Base-by-base conservation (phyloP, 30 jellyfish, hydroid and myxozoan species). In the Aurelia coerulea region DNA sequence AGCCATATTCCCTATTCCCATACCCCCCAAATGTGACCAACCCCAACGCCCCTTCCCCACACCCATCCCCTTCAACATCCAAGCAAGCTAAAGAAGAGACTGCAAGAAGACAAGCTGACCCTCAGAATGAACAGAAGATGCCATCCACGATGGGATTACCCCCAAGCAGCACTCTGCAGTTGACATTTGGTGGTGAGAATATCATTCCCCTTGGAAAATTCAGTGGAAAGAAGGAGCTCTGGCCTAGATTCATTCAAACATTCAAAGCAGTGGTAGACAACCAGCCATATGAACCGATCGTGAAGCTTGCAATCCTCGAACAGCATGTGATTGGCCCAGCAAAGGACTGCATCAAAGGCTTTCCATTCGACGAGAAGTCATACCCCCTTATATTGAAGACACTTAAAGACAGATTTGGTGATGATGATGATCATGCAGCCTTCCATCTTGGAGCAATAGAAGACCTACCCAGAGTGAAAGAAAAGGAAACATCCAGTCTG, bases 201-300 rank as follows among this genome's bases (percentile, higher is more conserved):
- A n/a, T n/a, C n/a, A n/a, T n/a, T n/a, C n/a, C n/a, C n/a, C n/a
- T n/a, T 73, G 83, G 83, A 73, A 73, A 73, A 37, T 73, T 73
- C 68, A 41, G 83, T 73, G 83, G 83, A 73, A 73, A 73, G 46
- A 73, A 73, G 34, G 83, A 73, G 37, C 37, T 39, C 68, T 39
- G 83, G 83, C 83, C 83, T 34, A 73, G 37, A 73, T 73, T 73
- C 11, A 76, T 62, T 1, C 87, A 32, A 51, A 37, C 74, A 19
- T 58, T 54, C 79, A 76, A 76, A 29, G 87, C 87, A 18, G 87
- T 76, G 62, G 87, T 76, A 23, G 87, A 76, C 79, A 76, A 51
- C 15, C 87, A 56, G 63, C 87, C 62, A 32, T 56, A 54, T 56
- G 87, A 76, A 54, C 68, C 67, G 37, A 73, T 73, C 23, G 68